These are phyloP conservation scores for Aldabrachelys gigantea DNA, from an alignment of 2,113 vertebrate genomes.

Conservation along the genomic window DNA sequence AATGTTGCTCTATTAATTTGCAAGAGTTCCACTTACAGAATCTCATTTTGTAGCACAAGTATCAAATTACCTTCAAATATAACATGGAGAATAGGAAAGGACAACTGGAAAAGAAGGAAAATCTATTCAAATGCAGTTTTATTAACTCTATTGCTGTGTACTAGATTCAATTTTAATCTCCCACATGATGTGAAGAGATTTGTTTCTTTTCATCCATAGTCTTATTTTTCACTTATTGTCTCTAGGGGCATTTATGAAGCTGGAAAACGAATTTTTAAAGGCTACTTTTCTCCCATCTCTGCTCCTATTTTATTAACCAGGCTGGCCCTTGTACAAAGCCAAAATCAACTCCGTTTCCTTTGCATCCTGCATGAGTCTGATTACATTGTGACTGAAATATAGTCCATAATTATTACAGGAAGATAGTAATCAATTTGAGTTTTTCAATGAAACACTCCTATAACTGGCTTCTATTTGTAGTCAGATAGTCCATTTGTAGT, in stretches of 20 bases:
- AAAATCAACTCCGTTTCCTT: neutral
- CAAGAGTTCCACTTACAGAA: neutral
- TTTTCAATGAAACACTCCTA: slow-evolving; percentile 35
- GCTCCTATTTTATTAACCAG: neutral
- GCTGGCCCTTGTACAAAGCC: neutral
- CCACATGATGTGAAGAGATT: neutral
- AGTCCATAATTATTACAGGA: neutral
- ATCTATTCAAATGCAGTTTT: neutral
- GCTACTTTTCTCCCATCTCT: neutral
- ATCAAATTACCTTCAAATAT: neutral
- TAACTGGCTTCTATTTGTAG: neutral
- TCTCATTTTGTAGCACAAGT: neutral
- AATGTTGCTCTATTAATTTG: neutral
- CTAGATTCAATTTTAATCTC: neutral
- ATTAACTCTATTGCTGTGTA: neutral
- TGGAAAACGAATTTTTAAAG: neutral
- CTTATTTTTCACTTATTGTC: neutral
- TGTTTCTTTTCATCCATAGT: neutral
- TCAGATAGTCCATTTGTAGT: neutral
- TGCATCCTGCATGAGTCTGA: neutral
- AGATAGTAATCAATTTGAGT: neutral
- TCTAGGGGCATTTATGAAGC: neutral
- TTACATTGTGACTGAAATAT: slow-evolving; percentile 11
- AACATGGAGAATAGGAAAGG: neutral
- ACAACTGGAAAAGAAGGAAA: neutral